Evolutionary conservation across 2,113 vertebrate genomes (phyloP), one percentile per base, ranked within the genome.

Genomic region (Oceanodroma tethys): DNA sequence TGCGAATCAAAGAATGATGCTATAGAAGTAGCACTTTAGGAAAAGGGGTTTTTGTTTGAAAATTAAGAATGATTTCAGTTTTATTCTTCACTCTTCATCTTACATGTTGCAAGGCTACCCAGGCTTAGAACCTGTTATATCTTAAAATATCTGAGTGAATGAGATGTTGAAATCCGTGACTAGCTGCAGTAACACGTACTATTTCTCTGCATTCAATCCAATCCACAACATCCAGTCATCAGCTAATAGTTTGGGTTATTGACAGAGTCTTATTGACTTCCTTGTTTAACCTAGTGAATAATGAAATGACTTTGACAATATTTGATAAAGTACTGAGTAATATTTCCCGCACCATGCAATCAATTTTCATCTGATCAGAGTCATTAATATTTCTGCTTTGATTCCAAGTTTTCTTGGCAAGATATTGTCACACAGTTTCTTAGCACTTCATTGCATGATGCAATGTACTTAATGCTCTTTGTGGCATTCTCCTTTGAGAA

Each of bases 31-130:
- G 70, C 93, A 93, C 93, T 96, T 96, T 73, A 90, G 25, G 2
- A 87, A 91, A 82, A 87, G 9, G 14, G 10, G 2, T 0, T 5
- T 79, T 87, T 73, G 47, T 84, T 93, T 91, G 47, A 88, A 95
- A 93, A 93, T 94, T 90, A 90, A 90, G 90, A 96, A 82, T 65
- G 90, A 89, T 93, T 93, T 96, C 76, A 27, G 56, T 75, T 91
- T 63, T 59, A 27, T 47, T 48, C 48, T 87, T 89, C 47, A 50
- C 20, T 87, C n/a, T 60, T 95, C 60, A 70, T 88, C 62, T 73
- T 79, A 56, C 14, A 42, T 32, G 29, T 76, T 85, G 21, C 62
- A 90, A 82, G 84, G 38, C 34, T 94, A 68, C 10, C 18, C 23
- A 87, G 40, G n/a, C 56, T 79, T 50, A 67, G 47, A 38, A 79